Evolutionary conservation across 2,113 vertebrate species (phyloP).

Genomic region (Neogale vison): DNA sequence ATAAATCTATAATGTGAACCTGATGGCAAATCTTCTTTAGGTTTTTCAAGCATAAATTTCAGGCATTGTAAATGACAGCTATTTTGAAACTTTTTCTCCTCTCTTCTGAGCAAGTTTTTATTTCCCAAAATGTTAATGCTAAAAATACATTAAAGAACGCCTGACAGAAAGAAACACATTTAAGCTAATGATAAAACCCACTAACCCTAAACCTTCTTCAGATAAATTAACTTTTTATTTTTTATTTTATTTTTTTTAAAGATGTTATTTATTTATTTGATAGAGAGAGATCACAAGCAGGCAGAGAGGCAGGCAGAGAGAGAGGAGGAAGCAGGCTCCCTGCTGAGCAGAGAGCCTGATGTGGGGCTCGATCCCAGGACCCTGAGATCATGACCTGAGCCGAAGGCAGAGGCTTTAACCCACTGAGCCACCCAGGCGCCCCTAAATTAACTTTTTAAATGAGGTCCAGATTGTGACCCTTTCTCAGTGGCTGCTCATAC

Average conservation of each 20-base stretch:
- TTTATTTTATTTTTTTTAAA: too few species aligned
- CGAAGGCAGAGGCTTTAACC: too few species aligned
- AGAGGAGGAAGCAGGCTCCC: too few species aligned
- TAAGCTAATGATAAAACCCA: neutral
- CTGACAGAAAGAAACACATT: neutral
- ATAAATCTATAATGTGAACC: neutral
- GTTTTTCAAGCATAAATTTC: neutral
- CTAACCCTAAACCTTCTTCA: neutral
- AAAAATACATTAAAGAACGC: conserved; percentile 4
- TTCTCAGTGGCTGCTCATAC: neutral
- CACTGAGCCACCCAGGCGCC: too few species aligned
- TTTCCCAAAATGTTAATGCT: conserved; percentile 37
- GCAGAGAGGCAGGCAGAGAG: too few species aligned
- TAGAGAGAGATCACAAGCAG: too few species aligned
- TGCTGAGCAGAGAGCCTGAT: too few species aligned
- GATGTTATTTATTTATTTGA: too few species aligned
- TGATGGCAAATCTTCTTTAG: neutral
- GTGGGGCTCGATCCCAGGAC: too few species aligned
- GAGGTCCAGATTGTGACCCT: neutral
- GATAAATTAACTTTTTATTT: neutral
- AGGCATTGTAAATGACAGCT: neutral
- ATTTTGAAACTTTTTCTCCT: neutral
- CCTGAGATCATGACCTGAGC: too few species aligned
- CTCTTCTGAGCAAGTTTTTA: neutral
- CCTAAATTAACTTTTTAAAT: neutral